phyloP scores from a whole-genome alignment of 2,797 vertebrate species.

The Xenentodon cancila region DNA sequence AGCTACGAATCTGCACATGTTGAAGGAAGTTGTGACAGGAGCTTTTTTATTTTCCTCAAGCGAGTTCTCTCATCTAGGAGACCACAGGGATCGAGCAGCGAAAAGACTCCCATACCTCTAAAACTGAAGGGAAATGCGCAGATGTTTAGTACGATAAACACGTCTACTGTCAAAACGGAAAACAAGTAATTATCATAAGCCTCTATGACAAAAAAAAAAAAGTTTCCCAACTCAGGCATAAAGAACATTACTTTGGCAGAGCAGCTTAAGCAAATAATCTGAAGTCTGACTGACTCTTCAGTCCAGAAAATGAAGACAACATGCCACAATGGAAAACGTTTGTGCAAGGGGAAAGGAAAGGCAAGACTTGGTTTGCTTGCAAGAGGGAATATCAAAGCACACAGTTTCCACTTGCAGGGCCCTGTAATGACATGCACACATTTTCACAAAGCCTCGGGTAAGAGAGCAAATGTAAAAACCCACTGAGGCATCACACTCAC shows the following conservation, averaged over 20 bases:
- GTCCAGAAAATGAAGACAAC: constrained; percentile 66
- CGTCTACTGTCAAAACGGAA: constrained; percentile 63
- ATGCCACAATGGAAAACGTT: constrained; percentile 70
- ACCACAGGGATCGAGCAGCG: background rate
- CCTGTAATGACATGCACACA: constrained; percentile 58
- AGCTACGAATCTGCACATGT: background rate
- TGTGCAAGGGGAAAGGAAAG: constrained; percentile 49
- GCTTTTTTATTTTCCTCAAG: background rate
- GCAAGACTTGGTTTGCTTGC: constrained; percentile 44
- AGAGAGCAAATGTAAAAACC: constrained; percentile 31
- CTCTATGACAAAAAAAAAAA: constrained; percentile 59
- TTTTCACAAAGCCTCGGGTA: constrained; percentile 39
- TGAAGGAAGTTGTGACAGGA: background rate
- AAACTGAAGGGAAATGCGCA: constrained; percentile 59
- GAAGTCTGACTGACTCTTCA: constrained; percentile 56
- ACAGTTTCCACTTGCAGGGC: constrained; percentile 70
- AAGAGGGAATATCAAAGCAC: constrained; percentile 62
- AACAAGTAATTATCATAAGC: constrained; percentile 60
- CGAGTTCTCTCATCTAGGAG: background rate
- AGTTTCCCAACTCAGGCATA: constrained; percentile 58
- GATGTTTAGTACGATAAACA: constrained; percentile 60
- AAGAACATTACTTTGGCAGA: constrained; percentile 60
- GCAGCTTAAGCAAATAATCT: constrained; percentile 56
- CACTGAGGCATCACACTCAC: constrained; percentile 12
- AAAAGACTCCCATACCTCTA: constrained; percentile 51